Base-by-base conservation (phyloP, 1,140 invertebrate genomes). In the Drosophila equinoxialis region DNA sequence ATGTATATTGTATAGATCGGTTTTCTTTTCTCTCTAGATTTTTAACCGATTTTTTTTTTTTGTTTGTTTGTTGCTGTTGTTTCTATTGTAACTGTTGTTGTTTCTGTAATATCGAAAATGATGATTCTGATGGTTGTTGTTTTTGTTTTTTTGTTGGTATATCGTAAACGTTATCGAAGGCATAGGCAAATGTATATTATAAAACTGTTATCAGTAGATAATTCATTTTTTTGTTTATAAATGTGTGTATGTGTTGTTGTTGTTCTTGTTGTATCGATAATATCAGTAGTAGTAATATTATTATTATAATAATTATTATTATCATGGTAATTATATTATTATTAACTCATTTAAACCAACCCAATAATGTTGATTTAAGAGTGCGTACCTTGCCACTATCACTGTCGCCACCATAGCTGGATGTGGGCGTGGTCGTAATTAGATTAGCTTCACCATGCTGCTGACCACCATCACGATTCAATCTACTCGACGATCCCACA, bases 331-430 rank as follows among this genome's bases (percentile, higher is more conserved):
- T 61, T 20, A 60, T 35, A 68, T 75, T 71, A 87, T 79, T 67
- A 81, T 80, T 84, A 81, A 51, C 84, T 90, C 81, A 94, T 92
- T 93, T 94, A 94, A 93, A 95, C 94, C 94, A 95, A 93, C 92
- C 94, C 94, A 94, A 95, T 92, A 95, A 94, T 92, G 93, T 93
- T 90, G 94, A 93, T 92, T 94, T 94, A 82, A 93, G 91, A 87
- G 94, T 93, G 93, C 94, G 94, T 95, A 95, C 95, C 94, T 95
- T 95, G 92, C 93, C 93, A 91, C 92, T 93, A 89, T 92, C 90
- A 85, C 77, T 90, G 73, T 92, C 91, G 81, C 73, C 91, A 83
- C 77, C 84, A 77, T 85, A 91, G 73, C 75, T 93, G 67, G 89
- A 89, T 30, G 84, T 79, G 74, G 81, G 81, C 74, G 93, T 86